Evolutionary conservation across 2,888 invertebrate genomes (phyloP).

Genomic region (Pseudanteris insignis): DNA sequence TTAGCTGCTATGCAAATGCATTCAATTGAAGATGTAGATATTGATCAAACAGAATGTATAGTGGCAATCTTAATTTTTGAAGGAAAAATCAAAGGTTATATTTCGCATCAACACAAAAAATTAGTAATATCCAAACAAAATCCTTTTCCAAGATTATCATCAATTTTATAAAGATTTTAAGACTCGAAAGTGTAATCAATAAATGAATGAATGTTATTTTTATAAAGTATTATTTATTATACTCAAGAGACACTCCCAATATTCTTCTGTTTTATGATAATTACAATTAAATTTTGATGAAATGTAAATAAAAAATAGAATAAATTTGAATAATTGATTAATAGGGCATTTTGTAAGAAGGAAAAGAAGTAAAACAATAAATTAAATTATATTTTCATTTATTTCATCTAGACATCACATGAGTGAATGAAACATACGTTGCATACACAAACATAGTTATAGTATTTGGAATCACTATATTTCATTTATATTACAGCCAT

Average conservation of each 20-base stretch:
- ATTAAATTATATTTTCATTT: conserved; percentile 8
- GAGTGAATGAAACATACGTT: conserved; percentile 48
- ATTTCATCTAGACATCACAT: conserved; percentile 62
- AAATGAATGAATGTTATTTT: too few relatives aligned
- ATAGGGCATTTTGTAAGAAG: too few relatives aligned
- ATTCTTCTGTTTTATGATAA: too few relatives aligned
- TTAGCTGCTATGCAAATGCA: conserved; percentile 83
- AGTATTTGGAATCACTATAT: conserved; percentile 41
- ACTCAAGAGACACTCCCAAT: too few relatives aligned
- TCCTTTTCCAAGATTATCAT: conserved; percentile 87
- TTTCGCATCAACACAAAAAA: conserved; percentile 96
- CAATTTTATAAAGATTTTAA: conserved; percentile 52
- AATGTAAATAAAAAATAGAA: too few relatives aligned
- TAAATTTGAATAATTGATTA: too few relatives aligned
- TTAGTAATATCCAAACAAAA: conserved; percentile 97
- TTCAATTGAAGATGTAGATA: conserved; percentile 85
- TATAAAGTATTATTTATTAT: too few relatives aligned
- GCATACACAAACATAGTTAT: conserved; percentile 45
- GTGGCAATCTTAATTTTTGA: conserved; percentile 96
- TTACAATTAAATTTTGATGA: too few relatives aligned
- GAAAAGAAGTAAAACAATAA: background rate
- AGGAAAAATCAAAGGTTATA: conserved; percentile 97
- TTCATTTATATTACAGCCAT: conserved; percentile 48
- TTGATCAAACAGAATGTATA: conserved; percentile 96
- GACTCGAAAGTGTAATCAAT: too few relatives aligned